Evolutionary conservation across 2,113 vertebrate species (phyloP).

Genomic region (Geococcyx californianus): DNA sequence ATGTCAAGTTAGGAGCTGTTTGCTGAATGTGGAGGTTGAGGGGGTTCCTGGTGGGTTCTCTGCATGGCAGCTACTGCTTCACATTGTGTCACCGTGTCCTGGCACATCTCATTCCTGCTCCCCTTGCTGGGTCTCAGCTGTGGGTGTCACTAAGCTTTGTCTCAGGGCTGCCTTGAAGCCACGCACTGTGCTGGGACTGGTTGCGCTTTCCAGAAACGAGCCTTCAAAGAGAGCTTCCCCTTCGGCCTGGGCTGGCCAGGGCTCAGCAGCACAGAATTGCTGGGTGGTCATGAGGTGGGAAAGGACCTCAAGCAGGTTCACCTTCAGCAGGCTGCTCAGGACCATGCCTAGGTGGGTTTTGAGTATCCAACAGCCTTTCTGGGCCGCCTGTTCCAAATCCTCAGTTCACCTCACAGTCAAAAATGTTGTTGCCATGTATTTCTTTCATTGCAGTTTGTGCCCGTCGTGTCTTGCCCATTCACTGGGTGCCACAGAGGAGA

Average conservation of each 20-base stretch:
- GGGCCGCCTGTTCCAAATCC: neutral
- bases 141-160: neutral
- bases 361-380: neutral
- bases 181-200: fast-evolving
- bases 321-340: neutral
- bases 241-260: neutral
- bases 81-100: neutral
- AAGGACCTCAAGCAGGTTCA: neutral
- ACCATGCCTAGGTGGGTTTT: neutral
- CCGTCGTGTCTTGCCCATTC: too few relatives aligned
- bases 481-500: neutral
- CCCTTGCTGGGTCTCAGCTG: neutral
- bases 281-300: neutral
- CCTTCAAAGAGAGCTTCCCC: neutral
- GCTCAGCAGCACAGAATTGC: neutral
- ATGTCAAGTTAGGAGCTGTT: neutral
- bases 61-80: fast-evolving
- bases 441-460: neutral
- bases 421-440: neutral
- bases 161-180: neutral
- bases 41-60: neutral
- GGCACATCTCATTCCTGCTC: neutral
- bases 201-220: neutral
- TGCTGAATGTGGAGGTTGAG: neutral
- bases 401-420: neutral